Percentiles rank a stretch among this genome's conserved stretches.
phyloP scores from a whole-genome alignment of 2,113 vertebrate species.

The Athene cunicularia region DNA sequence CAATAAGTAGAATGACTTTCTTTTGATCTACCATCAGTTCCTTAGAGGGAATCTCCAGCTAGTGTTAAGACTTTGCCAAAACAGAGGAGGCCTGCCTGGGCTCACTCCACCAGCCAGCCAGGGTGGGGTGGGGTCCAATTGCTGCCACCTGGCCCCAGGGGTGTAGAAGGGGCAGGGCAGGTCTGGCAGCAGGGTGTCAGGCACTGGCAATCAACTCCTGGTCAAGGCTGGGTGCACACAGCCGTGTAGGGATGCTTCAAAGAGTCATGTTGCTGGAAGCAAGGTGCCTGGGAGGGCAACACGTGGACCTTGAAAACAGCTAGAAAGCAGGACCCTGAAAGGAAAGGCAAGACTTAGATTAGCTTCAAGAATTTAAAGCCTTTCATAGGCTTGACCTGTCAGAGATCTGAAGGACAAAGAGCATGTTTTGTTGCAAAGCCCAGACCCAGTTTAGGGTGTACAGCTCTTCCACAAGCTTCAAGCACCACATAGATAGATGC shows the following conservation, averaged over 20 bases:
- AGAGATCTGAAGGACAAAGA: not conserved
- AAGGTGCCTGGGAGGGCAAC: not conserved
- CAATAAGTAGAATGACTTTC: not conserved
- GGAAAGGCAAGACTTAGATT: not conserved
- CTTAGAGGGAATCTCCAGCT: not conserved
- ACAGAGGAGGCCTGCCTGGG: not conserved
- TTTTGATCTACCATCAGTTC: not conserved
- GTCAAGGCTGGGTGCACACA: not conserved
- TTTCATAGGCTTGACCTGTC: not conserved
- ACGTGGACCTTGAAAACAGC: not conserved
- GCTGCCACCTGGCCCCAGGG: not conserved
- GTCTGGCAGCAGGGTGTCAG: not conserved
- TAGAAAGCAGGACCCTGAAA: not conserved
- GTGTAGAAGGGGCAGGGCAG: not conserved
- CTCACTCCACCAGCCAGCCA: not conserved
- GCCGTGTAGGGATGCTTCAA: fast-evolving
- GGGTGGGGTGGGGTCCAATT: not conserved
- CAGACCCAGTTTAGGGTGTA: not conserved
- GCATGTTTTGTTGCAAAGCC: not conserved
- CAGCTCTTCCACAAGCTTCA: not conserved
- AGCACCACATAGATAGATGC: not conserved
- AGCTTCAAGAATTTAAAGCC: not conserved
- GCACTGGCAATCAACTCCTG: not conserved
- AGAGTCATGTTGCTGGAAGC: not conserved
- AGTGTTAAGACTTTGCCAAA: not conserved